Evolutionary conservation across 2,888 invertebrate genomes (phyloP).

Genomic region (Amiota communis): DNA sequence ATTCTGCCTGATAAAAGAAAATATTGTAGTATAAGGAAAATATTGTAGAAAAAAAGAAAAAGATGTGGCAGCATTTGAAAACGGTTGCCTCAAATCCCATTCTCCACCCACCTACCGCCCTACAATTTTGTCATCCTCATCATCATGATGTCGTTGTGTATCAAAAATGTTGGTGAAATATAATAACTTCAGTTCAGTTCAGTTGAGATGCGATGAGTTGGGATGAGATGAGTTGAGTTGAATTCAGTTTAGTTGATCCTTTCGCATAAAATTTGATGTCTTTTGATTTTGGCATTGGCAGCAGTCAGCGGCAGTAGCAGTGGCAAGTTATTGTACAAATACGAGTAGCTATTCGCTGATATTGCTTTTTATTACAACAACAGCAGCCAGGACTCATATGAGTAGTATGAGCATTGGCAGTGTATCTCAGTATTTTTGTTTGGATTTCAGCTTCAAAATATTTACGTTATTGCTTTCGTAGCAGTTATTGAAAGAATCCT

Average conservation of each 20-base stretch:
- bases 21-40: constrained; percentile 58
- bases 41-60: constrained; percentile 29
- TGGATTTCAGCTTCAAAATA: background rate
- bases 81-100: background rate
- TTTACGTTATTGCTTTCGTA: background rate
- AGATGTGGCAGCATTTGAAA: background rate
- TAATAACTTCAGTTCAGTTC: constrained; percentile 5
- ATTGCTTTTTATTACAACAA: too few species aligned
- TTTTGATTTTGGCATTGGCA: constrained; percentile 12
- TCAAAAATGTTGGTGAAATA: background rate
- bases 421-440: too few species aligned
- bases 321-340: background rate
- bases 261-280: constrained; percentile 56
- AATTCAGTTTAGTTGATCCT: constrained; percentile 53
- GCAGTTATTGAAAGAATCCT: background rate
- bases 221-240: too few species aligned
- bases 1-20: background rate
- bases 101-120: too few species aligned
- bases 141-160: too few species aligned
- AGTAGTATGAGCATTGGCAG: too few species aligned
- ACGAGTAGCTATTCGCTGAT: too few species aligned
- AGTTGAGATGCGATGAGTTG: too few species aligned
- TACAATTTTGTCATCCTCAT: too few species aligned
- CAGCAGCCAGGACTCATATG: too few species aligned
- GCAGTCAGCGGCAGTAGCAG: constrained; percentile 35